Evolutionary conservation across 2,113 vertebrate species (phyloP), one percentile per base, ranked within the genome.

Genomic region (Bubo blakistoni): DNA sequence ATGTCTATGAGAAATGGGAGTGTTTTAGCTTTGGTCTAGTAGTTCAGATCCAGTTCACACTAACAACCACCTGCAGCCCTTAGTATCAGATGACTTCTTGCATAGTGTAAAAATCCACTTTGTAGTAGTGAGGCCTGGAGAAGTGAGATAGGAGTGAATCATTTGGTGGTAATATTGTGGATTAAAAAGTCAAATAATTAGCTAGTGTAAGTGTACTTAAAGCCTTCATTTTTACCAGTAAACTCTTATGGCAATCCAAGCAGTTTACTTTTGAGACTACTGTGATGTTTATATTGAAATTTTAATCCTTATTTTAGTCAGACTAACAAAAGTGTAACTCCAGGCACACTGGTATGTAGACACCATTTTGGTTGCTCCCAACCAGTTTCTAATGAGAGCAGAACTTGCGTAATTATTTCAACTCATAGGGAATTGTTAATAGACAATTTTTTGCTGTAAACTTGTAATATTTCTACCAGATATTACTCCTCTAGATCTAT

Each of bases 61-160:
- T 58, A 79, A 42, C 2, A 81, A 36, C 8, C 12, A 19, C 9
- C 7, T 88, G 19, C 13, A 42, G 9, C 2, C 8, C 5, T 49
- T 40, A 42, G 7, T 8, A 54, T 63, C 24, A 67, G 27, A 58
- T 42, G 3, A 62, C 2, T 38, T 62, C 3, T 27, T 40, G 13
- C 3, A 42, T 3, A 7, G 4, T 38, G 7, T 49, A 47, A 72
- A 72, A 55, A 38, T 32, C 27, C 21, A 38, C 10, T 46, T 59
- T 14, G 2, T 25, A 67, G 4, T 30, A 55, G 14, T 38, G 16
- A 69, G 16, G 5, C 5, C 8, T 66, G 44, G 6, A 2, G 0
- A 3, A 12, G 4, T 29, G 27, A 7, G 11, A n/a, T 9, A 20
- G 1, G 1, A 5, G 6, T 1, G 16, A 74, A 58, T 52, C 0